Conservation (phyloP, 2,797 vertebrate species). For the Vireo griseus region DNA sequence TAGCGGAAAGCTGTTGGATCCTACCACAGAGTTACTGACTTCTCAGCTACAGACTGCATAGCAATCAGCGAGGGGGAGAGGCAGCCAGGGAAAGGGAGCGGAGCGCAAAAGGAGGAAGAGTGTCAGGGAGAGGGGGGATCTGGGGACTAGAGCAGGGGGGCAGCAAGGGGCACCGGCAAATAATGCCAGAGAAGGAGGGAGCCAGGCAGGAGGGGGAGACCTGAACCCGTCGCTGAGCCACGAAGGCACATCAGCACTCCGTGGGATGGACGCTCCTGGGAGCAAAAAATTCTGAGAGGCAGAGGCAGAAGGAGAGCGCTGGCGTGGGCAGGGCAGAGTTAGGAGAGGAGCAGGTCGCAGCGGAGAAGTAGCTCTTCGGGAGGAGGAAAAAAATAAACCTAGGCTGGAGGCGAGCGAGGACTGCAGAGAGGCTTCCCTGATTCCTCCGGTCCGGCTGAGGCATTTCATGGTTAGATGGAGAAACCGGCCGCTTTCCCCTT, state of each 20-base stretch:
- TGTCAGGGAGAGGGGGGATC: constrained; percentile 9
- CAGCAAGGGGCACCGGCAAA: not conserved
- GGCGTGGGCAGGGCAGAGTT: constrained; percentile 62
- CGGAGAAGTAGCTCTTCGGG: not conserved
- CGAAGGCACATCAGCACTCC: constrained; percentile 19
- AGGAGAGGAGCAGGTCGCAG: constrained; percentile 40
- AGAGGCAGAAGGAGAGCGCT: constrained; percentile 48
- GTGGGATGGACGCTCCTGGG: constrained; percentile 52
- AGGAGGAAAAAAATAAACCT: not conserved
- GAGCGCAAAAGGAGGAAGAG: constrained; percentile 8
- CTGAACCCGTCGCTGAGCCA: not conserved
- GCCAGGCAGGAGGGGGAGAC: constrained; percentile 20
- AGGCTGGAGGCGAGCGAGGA: not conserved
- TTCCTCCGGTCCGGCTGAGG: not conserved
- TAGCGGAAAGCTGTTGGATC: constrained; percentile 74
- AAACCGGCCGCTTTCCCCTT: not conserved
- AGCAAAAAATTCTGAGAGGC: constrained; percentile 51
- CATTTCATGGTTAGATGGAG: constrained; percentile 34
- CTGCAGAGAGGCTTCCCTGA: constrained; percentile 7
- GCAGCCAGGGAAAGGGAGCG: constrained; percentile 31
- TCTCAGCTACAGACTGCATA: constrained; percentile 70
- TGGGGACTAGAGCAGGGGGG: not conserved
- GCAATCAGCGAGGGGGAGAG: constrained; percentile 63
- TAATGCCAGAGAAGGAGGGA: not conserved
- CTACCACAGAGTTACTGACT: constrained; percentile 70